Conservation (phyloP, 1,140 invertebrate species). For the Cotesia chilonis region DNA sequence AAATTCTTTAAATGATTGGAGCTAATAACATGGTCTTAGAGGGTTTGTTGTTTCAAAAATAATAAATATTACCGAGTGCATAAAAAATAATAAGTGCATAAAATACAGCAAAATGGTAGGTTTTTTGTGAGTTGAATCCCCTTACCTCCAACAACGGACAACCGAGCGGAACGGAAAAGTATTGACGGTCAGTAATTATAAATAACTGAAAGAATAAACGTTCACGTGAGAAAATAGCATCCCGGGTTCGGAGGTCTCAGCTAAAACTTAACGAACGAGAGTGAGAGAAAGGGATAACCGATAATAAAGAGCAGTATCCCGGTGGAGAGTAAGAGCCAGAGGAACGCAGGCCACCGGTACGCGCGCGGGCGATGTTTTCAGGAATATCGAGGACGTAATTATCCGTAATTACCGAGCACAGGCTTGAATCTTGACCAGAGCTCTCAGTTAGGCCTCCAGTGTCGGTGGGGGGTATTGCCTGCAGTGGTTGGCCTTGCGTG, state of each 20-base stretch:
- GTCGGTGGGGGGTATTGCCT: constrained; percentile 31
- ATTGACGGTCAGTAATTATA: constrained; percentile 36
- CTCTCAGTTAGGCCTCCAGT: constrained; percentile 14
- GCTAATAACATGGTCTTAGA: too few species aligned
- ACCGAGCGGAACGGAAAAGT: neutral
- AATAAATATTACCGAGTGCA: constrained; percentile 31
- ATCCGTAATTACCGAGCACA: constrained; percentile 62
- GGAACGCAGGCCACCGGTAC: constrained; percentile 37
- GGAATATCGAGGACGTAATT: constrained; percentile 66
- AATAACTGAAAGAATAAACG: constrained; percentile 34
- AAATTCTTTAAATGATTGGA: too few species aligned
- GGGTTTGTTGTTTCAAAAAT: constrained; percentile 1
- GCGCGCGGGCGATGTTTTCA: constrained; percentile 57
- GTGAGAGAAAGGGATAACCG: constrained; percentile 25
- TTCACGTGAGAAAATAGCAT: constrained; percentile 31
- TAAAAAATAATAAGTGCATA: constrained; percentile 19
- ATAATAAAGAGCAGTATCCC: constrained; percentile 36
- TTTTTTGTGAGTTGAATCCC: constrained; percentile 2
- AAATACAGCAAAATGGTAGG: constrained; percentile 10
- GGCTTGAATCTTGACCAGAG: constrained; percentile 54
- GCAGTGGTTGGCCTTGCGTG: constrained; percentile 61
- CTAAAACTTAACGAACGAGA: constrained; percentile 6
- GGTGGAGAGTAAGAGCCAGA: constrained; percentile 24
- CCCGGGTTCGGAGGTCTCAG: constrained; percentile 25
- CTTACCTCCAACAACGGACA: too few species aligned